phyloP scores from a whole-genome alignment of 2,113 vertebrate species.

The Perca fluviatilis region DNA sequence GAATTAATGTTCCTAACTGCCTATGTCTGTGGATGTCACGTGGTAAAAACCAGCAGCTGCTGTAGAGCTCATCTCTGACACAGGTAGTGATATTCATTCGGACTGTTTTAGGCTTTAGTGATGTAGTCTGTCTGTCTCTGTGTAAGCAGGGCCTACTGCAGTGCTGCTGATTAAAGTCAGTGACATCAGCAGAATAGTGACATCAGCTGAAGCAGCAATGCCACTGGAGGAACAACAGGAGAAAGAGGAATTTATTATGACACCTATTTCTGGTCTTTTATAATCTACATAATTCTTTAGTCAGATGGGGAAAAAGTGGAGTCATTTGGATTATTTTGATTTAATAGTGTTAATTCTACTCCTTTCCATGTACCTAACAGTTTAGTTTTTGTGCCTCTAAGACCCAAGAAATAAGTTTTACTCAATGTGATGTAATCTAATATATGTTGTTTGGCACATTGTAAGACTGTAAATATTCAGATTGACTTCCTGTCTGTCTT shows the following conservation, averaged over 20 bases:
- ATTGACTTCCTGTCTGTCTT: conserved; percentile 17
- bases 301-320: neutral
- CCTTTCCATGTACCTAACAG: neutral
- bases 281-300: neutral
- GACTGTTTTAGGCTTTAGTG: conserved; percentile 35
- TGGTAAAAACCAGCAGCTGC: conserved; percentile 25
- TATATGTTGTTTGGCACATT: neutral
- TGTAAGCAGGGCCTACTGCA: conserved; percentile 53
- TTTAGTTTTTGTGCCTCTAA: conserved; percentile 5
- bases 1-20: conserved; percentile 5
- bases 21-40: neutral
- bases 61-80: conserved; percentile 50
- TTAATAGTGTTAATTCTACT: neutral
- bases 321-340: neutral
- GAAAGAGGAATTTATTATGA: neutral
- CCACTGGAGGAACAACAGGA: conserved; percentile 19
- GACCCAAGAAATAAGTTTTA: neutral
- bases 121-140: conserved; percentile 44
- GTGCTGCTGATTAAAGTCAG: conserved; percentile 65
- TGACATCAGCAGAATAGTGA: conserved; percentile 55
- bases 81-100: conserved; percentile 44
- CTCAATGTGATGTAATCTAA: conserved; percentile 9
- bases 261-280: conserved; percentile 11
- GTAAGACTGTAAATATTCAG: conserved; percentile 18
- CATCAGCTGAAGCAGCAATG: conserved; percentile 33